A percentile compares a stretch with the other conserved stretches of the same genome.
Conservation (phyloP, 2,888 invertebrate species). For the Apodemia mormo region DNA sequence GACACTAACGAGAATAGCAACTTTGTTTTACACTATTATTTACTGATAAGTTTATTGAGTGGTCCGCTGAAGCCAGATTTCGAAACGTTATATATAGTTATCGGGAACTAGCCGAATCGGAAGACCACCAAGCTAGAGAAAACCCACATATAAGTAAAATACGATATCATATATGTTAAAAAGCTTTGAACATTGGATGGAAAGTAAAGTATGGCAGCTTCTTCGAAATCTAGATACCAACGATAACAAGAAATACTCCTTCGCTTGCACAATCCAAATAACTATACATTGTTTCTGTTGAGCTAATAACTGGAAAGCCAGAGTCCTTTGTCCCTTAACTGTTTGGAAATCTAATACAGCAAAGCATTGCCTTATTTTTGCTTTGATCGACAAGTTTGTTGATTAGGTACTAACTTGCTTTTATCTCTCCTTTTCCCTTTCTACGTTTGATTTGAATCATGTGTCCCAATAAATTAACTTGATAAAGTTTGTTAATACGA, state of each 20-base stretch:
- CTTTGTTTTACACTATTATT: no score
- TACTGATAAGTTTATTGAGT: no score
- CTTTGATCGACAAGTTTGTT: background rate
- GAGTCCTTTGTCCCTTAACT: background rate
- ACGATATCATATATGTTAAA: background rate
- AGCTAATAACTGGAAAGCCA: background rate
- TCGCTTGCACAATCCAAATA: background rate
- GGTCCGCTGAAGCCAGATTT: no score
- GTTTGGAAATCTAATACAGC: background rate
- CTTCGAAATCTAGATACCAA: background rate
- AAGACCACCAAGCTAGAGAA: no score
- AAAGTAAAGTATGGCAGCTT: background rate
- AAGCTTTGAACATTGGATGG: background rate
- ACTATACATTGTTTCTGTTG: background rate
- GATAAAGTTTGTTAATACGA: background rate
- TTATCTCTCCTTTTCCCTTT: background rate
- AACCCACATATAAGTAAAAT: no score
- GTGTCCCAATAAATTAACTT: no score
- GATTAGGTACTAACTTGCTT: background rate
- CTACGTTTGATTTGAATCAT: background rate
- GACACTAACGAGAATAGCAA: no score
- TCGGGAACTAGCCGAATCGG: no score
- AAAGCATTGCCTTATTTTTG: background rate
- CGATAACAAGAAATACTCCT: background rate
- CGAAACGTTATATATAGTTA: no score